phyloP scores from a whole-genome alignment of 2,113 vertebrate species.

The Sceloporus tristichus region DNA sequence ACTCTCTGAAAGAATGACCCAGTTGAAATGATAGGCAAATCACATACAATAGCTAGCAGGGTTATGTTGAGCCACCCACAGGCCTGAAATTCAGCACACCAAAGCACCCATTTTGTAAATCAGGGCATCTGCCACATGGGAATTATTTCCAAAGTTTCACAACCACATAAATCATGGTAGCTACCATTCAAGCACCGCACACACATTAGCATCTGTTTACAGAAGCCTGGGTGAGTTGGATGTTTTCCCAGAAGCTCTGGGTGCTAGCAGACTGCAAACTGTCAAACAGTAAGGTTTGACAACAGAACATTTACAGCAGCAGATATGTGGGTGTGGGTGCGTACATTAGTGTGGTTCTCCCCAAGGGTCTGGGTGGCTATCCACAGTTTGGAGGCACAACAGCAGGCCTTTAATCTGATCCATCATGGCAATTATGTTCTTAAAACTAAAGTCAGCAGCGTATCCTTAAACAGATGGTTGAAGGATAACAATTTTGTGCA shows the following conservation, averaged over 20 bases:
- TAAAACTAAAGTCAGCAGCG: neutral
- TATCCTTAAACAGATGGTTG: neutral
- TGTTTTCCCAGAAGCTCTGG: neutral
- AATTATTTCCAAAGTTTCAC: neutral
- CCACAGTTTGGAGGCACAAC: neutral
- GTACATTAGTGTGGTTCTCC: neutral
- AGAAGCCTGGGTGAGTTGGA: too few species aligned
- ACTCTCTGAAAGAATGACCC: too few species aligned
- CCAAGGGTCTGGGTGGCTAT: neutral
- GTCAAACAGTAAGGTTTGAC: too few species aligned
- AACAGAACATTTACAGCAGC: too few species aligned
- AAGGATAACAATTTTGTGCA: slow-evolving; percentile 18
- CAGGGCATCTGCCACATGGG: neutral
- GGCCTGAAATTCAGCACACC: neutral
- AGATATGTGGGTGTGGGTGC: neutral
- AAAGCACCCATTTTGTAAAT: neutral
- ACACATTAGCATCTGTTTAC: too few species aligned
- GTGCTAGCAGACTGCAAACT: too few species aligned
- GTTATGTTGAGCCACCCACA: too few species aligned
- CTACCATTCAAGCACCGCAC: neutral
- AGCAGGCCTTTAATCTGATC: neutral
- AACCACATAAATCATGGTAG: neutral
- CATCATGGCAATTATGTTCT: slow-evolving; percentile 1
- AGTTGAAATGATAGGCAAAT: neutral
- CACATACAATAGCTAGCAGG: neutral